Conservation (phyloP, 1,140 invertebrate species). For the Manduca sexta region DNA sequence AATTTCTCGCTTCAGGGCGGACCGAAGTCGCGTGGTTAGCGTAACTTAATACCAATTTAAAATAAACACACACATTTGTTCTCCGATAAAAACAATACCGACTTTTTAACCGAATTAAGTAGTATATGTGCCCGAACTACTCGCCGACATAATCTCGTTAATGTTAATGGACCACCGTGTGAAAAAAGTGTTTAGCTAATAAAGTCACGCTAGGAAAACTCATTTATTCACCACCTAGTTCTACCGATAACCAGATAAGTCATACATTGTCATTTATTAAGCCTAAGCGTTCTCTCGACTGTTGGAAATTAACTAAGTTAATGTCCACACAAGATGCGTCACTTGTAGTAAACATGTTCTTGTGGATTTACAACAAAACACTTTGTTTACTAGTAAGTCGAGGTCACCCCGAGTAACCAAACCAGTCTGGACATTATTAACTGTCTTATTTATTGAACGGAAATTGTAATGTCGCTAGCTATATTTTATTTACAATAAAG, state of each 20-base stretch:
- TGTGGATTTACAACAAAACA: background rate
- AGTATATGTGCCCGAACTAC: background rate
- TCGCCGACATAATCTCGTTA: background rate
- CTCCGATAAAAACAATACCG: background rate
- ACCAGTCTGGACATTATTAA: constrained; percentile 20
- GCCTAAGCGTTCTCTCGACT: background rate
- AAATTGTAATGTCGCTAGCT: constrained; percentile 46
- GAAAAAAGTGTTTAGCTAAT: too few species aligned
- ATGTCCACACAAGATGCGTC: background rate
- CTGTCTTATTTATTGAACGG: constrained; percentile 43
- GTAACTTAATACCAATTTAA: too few species aligned
- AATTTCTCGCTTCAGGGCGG: too few species aligned
- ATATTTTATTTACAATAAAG: constrained; percentile 67
- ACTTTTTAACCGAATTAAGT: background rate
- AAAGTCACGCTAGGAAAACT: too few species aligned
- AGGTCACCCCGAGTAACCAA: constrained; percentile 1
- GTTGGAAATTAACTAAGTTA: constrained; percentile 2
- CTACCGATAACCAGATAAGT: too few species aligned
- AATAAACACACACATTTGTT: too few species aligned
- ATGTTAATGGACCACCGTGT: background rate
- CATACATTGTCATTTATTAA: background rate
- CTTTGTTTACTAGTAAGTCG: constrained; percentile 6
- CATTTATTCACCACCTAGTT: too few species aligned
- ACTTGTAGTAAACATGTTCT: background rate
- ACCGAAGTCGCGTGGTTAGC: too few species aligned